Percentiles rank a stretch among this genome's conserved stretches.
phyloP scores from a whole-genome alignment of 2,113 vertebrate species.

The Eudyptes chrysolophus region DNA sequence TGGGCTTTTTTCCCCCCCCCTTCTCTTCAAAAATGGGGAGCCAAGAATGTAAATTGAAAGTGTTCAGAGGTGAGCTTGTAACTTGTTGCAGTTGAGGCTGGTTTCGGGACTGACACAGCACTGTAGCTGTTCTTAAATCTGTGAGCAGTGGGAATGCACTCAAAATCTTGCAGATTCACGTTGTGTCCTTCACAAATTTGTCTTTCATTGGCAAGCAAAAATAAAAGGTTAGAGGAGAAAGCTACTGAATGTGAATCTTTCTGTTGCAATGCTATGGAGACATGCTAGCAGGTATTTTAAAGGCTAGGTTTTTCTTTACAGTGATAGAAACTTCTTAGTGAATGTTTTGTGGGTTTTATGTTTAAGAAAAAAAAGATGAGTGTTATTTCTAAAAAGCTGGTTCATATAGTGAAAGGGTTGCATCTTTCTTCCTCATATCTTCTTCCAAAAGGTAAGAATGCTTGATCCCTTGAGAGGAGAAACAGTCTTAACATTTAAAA shows the following conservation, averaged over 20 bases:
- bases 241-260: neutral
- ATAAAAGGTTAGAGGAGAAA: neutral
- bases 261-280: neutral
- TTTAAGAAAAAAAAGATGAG: neutral
- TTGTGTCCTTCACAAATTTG: conserved; percentile 24
- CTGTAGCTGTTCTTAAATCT: neutral
- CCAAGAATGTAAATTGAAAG: neutral
- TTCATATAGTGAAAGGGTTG: neutral
- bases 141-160: neutral
- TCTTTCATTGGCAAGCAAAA: conserved; percentile 2
- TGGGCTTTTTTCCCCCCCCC: neutral
- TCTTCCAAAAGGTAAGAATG: neutral
- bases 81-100: conserved; percentile 29
- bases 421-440: neutral
- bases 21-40: neutral
- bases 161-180: conserved; percentile 8
- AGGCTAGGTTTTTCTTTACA: neutral
- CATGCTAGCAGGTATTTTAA: neutral
- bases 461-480: neutral
- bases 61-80: neutral
- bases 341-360: neutral
- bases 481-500: neutral
- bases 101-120: neutral
- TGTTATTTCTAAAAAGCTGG: neutral
- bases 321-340: neutral